These are phyloP conservation scores for Lutraria rhynchaena DNA, from an alignment of 1,140 invertebrate species.

Conservation along the genomic window DNA sequence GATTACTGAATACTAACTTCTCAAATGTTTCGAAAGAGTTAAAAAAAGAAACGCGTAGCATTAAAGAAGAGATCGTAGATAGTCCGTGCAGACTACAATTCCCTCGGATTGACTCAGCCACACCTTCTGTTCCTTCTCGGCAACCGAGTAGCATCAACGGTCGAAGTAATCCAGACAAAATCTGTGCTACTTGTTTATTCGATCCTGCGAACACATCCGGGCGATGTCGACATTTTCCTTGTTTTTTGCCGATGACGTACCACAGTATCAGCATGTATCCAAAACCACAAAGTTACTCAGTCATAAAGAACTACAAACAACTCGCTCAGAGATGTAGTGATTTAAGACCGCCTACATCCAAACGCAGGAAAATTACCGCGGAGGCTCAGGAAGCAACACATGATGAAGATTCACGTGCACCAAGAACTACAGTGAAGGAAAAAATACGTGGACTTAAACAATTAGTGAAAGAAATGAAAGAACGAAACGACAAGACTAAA, in stretches of 20 bases:
- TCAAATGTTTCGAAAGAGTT: constrained; percentile 32
- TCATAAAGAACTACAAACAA: constrained; percentile 44
- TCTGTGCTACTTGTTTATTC: constrained; percentile 37
- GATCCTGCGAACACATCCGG: constrained; percentile 6
- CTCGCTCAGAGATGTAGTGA: constrained; percentile 33
- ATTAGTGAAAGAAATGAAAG: constrained; percentile 66
- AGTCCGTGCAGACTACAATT: not conserved
- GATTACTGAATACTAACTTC: constrained; percentile 19
- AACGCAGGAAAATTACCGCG: not conserved
- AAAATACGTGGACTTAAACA: constrained; percentile 63
- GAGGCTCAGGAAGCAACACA: not conserved
- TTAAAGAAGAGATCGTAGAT: constrained; percentile 46
- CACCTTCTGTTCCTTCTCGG: constrained; percentile 14
- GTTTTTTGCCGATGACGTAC: constrained; percentile 50
- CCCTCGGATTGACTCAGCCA: constrained; percentile 10
- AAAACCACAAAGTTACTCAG: constrained; percentile 50
- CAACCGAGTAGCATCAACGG: constrained; percentile 19
- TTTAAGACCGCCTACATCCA: constrained; percentile 40
- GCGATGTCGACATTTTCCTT: constrained; percentile 55
- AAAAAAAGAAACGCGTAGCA: constrained; percentile 25
- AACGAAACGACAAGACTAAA: constrained; percentile 61
- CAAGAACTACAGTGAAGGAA: constrained; percentile 58
- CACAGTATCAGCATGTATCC: constrained; percentile 40
- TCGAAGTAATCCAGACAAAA: not conserved
- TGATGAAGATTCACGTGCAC: constrained; percentile 2